Evolutionary conservation across 2,797 vertebrate species (phyloP).

Genomic region (Anguilla obscura): DNA sequence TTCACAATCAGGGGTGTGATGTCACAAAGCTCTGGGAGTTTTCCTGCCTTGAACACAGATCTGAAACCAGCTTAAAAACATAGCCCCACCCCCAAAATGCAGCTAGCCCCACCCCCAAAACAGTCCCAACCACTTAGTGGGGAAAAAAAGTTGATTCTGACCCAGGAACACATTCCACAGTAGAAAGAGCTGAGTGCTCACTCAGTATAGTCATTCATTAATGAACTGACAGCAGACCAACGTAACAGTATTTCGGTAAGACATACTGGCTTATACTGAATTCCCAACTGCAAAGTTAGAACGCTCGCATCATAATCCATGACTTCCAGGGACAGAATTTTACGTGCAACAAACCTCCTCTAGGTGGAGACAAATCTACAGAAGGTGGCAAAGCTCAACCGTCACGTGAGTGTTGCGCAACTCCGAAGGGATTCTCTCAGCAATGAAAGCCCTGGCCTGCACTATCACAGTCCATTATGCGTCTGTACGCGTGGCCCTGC

Average conservation of each 20-base stretch:
- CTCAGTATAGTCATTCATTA: neutral
- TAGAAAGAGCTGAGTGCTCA: neutral
- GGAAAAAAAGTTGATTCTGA: neutral
- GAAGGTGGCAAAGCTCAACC: neutral
- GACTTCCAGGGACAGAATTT: neutral
- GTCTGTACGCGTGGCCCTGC: neutral
- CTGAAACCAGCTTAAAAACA: neutral
- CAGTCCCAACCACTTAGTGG: neutral
- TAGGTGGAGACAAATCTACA: conserved; percentile 6
- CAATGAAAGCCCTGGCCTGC: neutral
- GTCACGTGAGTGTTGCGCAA: neutral
- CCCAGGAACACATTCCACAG: neutral
- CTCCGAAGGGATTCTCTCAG: neutral
- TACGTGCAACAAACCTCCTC: neutral
- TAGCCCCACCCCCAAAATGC: neutral
- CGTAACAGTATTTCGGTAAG: neutral
- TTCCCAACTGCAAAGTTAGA: neutral
- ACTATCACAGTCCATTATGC: neutral
- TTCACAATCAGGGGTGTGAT: neutral
- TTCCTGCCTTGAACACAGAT: neutral
- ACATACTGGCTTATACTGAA: neutral
- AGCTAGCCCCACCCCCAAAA: too few species aligned
- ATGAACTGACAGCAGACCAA: neutral
- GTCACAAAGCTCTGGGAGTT: neutral
- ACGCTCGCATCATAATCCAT: neutral